A percentile compares a stretch with the other conserved stretches of the same genome.
These are phyloP conservation scores for Knipowitschia caucasica DNA, from an alignment of 2,797 vertebrate species.

Conservation along the genomic window DNA sequence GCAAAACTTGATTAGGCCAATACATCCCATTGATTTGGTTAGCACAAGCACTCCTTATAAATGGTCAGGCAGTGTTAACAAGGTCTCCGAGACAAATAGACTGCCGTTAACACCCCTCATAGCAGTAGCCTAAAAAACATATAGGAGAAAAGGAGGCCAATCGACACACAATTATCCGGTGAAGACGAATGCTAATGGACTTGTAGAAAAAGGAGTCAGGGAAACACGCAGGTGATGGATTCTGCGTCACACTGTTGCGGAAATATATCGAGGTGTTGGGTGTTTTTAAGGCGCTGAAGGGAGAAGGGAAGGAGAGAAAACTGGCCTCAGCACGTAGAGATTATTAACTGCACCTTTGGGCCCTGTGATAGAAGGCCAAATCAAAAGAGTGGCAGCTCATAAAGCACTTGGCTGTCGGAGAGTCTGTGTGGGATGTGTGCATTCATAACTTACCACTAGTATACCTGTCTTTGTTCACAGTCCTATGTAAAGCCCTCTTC, in stretches of 20 bases:
- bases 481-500: slow-evolving; percentile 34
- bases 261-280: slow-evolving; percentile 51
- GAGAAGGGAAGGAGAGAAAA: slow-evolving; percentile 30
- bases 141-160: slow-evolving; percentile 48
- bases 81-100: slow-evolving; percentile 65
- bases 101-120: slow-evolving; percentile 46
- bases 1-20: slow-evolving; percentile 63
- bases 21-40: slow-evolving; percentile 66
- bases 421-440: slow-evolving; percentile 36
- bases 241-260: slow-evolving; percentile 25
- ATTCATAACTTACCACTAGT: slow-evolving; percentile 52
- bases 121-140: slow-evolving; percentile 52
- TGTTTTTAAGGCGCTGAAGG: slow-evolving; percentile 56
- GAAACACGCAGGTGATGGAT: slow-evolving; percentile 43
- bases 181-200: slow-evolving; percentile 53
- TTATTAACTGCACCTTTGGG: slow-evolving; percentile 72
- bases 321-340: slow-evolving; percentile 51
- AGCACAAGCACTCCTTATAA: slow-evolving; percentile 61
- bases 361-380: slow-evolving; percentile 56
- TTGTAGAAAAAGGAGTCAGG: slow-evolving; percentile 28
- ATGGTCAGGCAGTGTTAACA: slow-evolving; percentile 55
- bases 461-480: slow-evolving; percentile 46
- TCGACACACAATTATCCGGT: slow-evolving; percentile 54
- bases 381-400: slow-evolving; percentile 69
- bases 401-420: slow-evolving; percentile 41